Percentiles rank a stretch among this genome's conserved stretches.
phyloP scores from a whole-genome alignment of 2,113 vertebrate species.

The Dendrocopos noguchii region DNA sequence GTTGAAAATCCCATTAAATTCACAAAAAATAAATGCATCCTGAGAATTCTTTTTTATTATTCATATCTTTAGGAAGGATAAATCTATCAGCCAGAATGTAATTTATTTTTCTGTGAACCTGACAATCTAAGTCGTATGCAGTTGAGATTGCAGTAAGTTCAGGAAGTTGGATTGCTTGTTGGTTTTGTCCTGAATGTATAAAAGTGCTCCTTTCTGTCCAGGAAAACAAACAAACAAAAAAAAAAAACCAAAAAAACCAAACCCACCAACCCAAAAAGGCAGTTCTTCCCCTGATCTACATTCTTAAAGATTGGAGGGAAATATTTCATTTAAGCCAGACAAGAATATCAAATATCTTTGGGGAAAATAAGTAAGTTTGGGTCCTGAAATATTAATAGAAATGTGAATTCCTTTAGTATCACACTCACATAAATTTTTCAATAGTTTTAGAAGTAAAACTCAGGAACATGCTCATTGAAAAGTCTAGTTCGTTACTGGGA shows the following conservation, averaged over 20 bases:
- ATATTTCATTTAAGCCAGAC: background rate
- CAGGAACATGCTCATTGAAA: background rate
- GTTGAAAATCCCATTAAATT: background rate
- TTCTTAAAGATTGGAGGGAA: background rate
- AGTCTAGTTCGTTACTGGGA: background rate
- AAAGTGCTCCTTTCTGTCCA: background rate
- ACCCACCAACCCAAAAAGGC: too few relatives aligned
- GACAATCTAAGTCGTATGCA: background rate
- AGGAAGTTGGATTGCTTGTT: background rate
- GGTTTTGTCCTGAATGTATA: background rate
- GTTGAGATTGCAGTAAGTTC: background rate
- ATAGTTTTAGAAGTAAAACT: background rate
- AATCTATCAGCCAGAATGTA: background rate
- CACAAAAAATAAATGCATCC: background rate
- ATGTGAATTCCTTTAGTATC: background rate
- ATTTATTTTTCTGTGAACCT: constrained; percentile 1
- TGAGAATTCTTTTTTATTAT: background rate
- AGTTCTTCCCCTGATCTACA: background rate
- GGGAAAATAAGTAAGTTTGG: constrained; percentile 6
- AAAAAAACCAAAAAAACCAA: too few relatives aligned
- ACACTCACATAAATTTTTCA: background rate
- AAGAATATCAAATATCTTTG: constrained; percentile 12
- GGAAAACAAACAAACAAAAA: background rate
- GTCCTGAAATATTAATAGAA: constrained; percentile 18
- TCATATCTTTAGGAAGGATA: background rate